These are phyloP conservation scores for Camelus bactrianus DNA, from an alignment of 2,113 vertebrate genomes.

Conservation along the genomic window DNA sequence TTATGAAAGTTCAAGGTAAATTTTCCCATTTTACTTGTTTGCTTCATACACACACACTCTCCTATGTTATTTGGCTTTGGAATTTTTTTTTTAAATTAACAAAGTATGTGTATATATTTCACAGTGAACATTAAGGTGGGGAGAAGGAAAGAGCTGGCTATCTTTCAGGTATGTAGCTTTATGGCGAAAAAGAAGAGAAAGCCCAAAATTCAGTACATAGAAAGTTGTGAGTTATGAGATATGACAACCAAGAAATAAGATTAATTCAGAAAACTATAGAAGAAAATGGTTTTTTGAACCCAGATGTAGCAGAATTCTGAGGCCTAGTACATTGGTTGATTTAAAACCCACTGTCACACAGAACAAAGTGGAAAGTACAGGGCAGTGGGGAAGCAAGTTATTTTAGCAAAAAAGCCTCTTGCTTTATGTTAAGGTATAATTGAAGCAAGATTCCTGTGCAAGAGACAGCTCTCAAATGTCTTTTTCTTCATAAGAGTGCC, in stretches of 20 bases:
- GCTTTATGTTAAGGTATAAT: background rate
- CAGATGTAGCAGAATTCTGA: background rate
- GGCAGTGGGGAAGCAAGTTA: background rate
- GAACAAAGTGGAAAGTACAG: constrained; percentile 1
- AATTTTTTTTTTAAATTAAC: background rate
- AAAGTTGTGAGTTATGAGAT: constrained; percentile 42
- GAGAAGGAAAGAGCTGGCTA: background rate
- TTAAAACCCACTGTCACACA: constrained; percentile 21
- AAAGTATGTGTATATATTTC: background rate
- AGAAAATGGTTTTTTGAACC: constrained; percentile 53
- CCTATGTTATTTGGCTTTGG: background rate
- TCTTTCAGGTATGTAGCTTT: background rate
- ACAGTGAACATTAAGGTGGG: background rate
- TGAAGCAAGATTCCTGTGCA: background rate
- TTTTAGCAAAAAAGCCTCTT: background rate
- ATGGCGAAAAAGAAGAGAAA: background rate
- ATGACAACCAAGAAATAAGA: constrained; percentile 67
- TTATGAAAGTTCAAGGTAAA: background rate
- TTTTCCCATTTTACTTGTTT: background rate
- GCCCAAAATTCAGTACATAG: background rate
- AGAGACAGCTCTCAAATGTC: background rate
- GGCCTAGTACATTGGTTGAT: background rate
- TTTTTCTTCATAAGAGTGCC: background rate
- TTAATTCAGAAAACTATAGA: constrained; percentile 52
- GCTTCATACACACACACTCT: background rate